A percentile compares a stretch with the other conserved stretches of the same genome.
These are phyloP conservation scores for Nothoprocta pentlandii DNA, from an alignment of 2,113 vertebrate species.

Conservation along the genomic window DNA sequence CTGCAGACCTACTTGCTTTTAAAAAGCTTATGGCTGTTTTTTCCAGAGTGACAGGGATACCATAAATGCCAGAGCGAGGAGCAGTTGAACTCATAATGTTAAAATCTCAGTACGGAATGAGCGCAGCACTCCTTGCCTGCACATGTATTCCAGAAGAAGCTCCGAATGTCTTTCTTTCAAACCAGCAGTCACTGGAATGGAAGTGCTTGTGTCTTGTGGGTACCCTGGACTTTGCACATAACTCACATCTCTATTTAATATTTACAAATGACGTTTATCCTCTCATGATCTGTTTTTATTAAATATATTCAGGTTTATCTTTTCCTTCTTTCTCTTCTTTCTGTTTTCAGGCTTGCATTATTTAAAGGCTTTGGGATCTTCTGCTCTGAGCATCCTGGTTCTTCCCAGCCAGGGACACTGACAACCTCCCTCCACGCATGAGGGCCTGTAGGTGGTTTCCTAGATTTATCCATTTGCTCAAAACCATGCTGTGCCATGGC, in stretches of 20 bases:
- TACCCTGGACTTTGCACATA: background rate
- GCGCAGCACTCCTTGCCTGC: background rate
- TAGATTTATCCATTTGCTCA: background rate
- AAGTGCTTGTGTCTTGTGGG: background rate
- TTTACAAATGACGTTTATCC: background rate
- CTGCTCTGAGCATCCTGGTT: background rate
- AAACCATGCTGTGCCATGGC: background rate
- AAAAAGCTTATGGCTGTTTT: constrained; percentile 1
- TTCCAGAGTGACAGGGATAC: background rate
- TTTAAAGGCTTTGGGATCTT: background rate
- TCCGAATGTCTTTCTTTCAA: background rate
- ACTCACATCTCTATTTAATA: background rate
- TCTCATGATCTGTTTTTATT: background rate
- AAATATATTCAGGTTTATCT: background rate
- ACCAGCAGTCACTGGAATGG: background rate
- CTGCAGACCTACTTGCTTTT: constrained; percentile 28
- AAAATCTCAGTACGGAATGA: background rate
- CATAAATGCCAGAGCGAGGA: background rate
- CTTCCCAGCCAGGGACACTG: background rate
- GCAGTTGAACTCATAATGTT: background rate
- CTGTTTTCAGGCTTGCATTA: background rate
- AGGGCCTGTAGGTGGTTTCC: background rate
- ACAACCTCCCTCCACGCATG: background rate
- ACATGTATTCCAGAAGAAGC: background rate
- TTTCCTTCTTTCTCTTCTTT: background rate